These are phyloP conservation scores for Myiagra hebetior DNA, from an alignment of 2,113 vertebrate species.

Conservation along the genomic window DNA sequence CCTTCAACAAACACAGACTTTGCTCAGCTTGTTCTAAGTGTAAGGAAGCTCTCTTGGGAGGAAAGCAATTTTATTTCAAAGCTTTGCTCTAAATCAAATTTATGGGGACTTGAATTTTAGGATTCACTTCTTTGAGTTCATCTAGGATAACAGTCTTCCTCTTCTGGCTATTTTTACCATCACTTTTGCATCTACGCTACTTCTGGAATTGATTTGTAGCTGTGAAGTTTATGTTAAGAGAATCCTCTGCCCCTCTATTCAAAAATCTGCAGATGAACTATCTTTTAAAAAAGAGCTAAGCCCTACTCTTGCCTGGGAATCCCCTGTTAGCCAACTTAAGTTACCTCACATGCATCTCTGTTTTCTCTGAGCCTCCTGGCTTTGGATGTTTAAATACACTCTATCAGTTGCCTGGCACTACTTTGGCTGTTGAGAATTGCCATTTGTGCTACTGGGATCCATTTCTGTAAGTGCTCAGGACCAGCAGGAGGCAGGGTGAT, in stretches of 20 bases:
- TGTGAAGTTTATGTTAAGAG: neutral
- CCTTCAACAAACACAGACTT: neutral
- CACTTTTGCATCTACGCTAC: neutral
- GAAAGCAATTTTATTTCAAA: neutral
- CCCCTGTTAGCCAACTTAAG: neutral
- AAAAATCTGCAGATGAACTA: neutral
- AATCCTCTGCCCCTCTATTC: neutral
- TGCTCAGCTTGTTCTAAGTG: neutral
- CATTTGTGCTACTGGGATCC: neutral
- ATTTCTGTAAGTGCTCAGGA: fast-evolving
- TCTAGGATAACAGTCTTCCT: neutral
- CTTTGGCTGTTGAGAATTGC: neutral
- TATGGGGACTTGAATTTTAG: neutral
- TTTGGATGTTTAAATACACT: neutral
- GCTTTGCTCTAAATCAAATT: neutral
- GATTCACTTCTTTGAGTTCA: neutral
- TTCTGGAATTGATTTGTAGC: neutral
- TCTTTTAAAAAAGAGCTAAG: neutral
- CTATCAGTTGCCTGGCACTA: neutral
- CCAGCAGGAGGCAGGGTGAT: neutral
- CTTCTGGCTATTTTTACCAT: neutral
- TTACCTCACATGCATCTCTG: neutral
- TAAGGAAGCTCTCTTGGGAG: neutral
- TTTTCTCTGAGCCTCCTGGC: neutral
- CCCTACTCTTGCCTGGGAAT: neutral